Base-by-base conservation (phyloP, 2,797 vertebrate species). In the Neomorphus geoffroyi region DNA sequence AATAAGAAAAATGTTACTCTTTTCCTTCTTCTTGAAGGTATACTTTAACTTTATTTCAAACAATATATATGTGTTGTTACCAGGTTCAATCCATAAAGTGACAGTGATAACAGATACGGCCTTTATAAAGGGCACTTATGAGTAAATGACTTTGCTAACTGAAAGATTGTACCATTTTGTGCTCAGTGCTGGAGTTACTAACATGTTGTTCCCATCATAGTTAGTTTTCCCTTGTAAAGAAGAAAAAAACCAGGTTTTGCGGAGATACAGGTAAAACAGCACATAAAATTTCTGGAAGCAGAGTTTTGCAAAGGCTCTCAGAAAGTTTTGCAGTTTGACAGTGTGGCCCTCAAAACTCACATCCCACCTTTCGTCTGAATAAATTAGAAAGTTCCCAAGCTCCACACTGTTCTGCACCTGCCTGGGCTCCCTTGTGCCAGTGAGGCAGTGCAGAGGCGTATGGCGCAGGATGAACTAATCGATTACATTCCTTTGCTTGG, bases 381-480 rank as follows among this genome's bases (percentile, higher is more conserved):
- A 58, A 43, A 2, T 62, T 27, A 54, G 11, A 66, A 87, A n/a
- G 6, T 41, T 56, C 37, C 22, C 8, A 33, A 61, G 51, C 15
- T 66, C 72, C 19, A 5, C 1, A 3, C 5, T 37, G 9, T 73
- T 18, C 53, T 48, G 16, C 6, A 12, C 11, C 6, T 0, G 0
- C n/a, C 41, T 51, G 66, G 56, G 19, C 33, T 88, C 30, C 65
- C 37, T 48, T 0, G 1, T 28, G 41, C 30, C 46, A 51, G 21
- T 0, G 2, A 48, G 53, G 48, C 1, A 1, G 6, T 0, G 2
- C 35, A 57, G 66, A 65, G 22, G 27, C 17, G 4, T 8, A 30
- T 60, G 35, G 11, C 5, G 22, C 3, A 1, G 28, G 5, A 15
- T 72, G 8, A 32, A 14, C 14, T 28, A 28, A 30, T 33, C 0